A percentile compares a stretch with the other conserved stretches of the same genome.
Evolutionary conservation across 2,888 invertebrate species (phyloP).

Genomic region (Encarsia formosa): DNA sequence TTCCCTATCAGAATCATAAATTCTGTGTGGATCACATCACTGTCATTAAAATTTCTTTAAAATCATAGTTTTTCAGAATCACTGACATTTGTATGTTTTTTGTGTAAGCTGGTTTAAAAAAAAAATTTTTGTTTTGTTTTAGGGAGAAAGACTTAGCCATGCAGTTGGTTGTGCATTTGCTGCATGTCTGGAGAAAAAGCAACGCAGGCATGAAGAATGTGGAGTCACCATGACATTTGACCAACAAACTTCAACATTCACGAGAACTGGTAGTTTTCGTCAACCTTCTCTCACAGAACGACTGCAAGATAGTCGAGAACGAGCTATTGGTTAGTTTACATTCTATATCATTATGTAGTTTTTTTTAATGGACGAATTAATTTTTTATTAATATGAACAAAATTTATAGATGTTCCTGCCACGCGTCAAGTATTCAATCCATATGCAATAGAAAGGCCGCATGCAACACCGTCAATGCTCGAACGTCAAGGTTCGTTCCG

Average conservation of each 20-base stretch:
- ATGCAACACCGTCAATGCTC: slow-evolving; percentile 90
- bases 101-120: too few relatives aligned
- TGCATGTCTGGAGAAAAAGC: slow-evolving; percentile 95
- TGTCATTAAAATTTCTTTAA: too few relatives aligned
- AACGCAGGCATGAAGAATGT: slow-evolving; percentile 94
- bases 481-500: slow-evolving; percentile 94
- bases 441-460: slow-evolving; percentile 91
- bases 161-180: slow-evolving; percentile 99
- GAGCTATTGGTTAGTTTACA: slow-evolving; percentile 57
- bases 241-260: slow-evolving; percentile 85
- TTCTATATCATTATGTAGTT: slow-evolving; percentile 1
- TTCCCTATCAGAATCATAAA: background rate
- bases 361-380: background rate
- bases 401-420: slow-evolving; percentile 50
- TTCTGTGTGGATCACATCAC: too few relatives aligned
- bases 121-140: slow-evolving; percentile 21
- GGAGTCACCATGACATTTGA: slow-evolving; percentile 91
- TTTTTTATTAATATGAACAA: background rate
- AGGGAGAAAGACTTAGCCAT: slow-evolving; percentile 96
- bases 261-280: slow-evolving; percentile 87
- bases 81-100: too few relatives aligned
- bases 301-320: slow-evolving; percentile 54
- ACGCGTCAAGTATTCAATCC: slow-evolving; percentile 74
- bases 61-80: too few relatives aligned
- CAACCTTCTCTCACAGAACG: slow-evolving; percentile 79